Base-by-base conservation (phyloP, 2,797 vertebrate species). In the Sebastes hubbsi region DNA sequence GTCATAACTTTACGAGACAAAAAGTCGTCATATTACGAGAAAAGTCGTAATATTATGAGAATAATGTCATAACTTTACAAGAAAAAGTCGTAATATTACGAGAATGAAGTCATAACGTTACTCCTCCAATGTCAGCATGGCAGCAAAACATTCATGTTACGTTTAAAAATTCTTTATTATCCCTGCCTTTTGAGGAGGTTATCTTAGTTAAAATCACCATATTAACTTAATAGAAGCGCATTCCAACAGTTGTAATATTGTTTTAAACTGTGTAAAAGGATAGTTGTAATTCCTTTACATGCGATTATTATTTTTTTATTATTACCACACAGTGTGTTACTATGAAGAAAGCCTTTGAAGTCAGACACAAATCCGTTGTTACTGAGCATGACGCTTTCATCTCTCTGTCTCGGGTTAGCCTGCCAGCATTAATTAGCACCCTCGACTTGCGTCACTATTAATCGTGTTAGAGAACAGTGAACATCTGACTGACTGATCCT, bases 401-500 rank as follows among this genome's bases (percentile, higher is more conserved):
- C 46, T 61, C 34, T 60, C 64, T 63, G 62, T 52, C 76, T 77
- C 13, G 22, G 65, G 65, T 72, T 42, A 61, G 77, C 73, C 69
- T 70, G 68, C 78, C 85, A 89, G 80, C 80, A 87, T 85, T 90
- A 86, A 92, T 90, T 78, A 84, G 63, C 73, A 73, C 72, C 76
- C 77, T 49, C 30, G 16, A 70, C 79, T 81, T 92, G 87, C 85
- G 49, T 94, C 89, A 88, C 82, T 29, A 59, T 87, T 91, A 93
- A 93, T 92, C 83, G 24, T n/a, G 73, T 89, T 88, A 78, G 80
- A 59, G 77, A 85, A 82, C 77, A 78, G 83, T 71, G 77, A 77
- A 72, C n/a, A 29, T 86, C 82, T 90, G 82, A 78, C 74, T 76
- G 80, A 77, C 82, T 87, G 90, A 89, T 93, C 91, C 85, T 77